Evolutionary conservation across 2,797 vertebrate genomes (phyloP).

Genomic region (Sus cebifrons): DNA sequence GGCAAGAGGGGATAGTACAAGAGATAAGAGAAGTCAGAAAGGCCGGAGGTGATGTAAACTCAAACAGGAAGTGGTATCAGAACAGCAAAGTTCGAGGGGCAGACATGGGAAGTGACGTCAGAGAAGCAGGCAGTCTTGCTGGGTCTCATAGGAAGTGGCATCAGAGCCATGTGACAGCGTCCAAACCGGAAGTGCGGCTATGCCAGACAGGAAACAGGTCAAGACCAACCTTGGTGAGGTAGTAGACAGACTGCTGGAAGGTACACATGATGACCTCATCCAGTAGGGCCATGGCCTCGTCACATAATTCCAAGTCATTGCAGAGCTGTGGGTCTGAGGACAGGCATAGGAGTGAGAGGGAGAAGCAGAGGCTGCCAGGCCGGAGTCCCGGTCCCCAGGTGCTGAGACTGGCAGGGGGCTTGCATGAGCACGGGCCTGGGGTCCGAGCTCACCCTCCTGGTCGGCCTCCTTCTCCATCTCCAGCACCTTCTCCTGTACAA

Average conservation of each 20-base stretch:
- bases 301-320: conserved; percentile 96
- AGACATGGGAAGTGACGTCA: conserved; percentile 26
- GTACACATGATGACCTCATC: conserved; percentile 98
- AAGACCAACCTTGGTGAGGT: conserved; percentile 95
- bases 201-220: neutral
- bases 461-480: conserved; percentile 96
- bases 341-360: conserved; percentile 83
- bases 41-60: conserved; percentile 34
- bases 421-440: neutral
- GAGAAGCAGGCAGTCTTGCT: neutral
- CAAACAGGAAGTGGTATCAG: conserved; percentile 46
- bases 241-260: conserved; percentile 98
- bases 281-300: conserved; percentile 95
- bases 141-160: neutral
- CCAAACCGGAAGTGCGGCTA: neutral
- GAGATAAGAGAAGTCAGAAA: conserved; percentile 34
- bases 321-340: conserved; percentile 94
- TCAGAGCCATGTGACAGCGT: neutral
- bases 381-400: neutral
- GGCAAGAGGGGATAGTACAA: neutral
- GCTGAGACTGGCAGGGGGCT: neutral
- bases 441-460: conserved; percentile 93
- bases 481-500: conserved; percentile 96
- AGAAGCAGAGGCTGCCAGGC: neutral
- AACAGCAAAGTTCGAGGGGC: neutral